These are phyloP conservation scores for Lindbergichthys nudifrons DNA, from an alignment of 2,797 vertebrate genomes.

Conservation along the genomic window DNA sequence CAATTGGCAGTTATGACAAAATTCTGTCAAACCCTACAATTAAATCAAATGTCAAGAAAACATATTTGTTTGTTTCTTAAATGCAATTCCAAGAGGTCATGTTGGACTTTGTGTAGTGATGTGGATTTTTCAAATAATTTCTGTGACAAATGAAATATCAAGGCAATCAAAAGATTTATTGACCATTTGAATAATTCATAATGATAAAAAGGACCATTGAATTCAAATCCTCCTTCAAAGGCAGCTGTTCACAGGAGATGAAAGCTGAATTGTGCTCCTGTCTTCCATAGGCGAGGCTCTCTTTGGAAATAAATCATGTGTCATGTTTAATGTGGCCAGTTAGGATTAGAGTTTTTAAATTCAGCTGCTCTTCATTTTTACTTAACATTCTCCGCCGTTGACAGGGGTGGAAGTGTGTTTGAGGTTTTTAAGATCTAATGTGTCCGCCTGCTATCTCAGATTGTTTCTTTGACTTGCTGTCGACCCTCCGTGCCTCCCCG, in stretches of 20 bases:
- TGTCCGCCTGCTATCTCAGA: conserved; percentile 49
- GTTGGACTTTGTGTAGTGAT: background rate
- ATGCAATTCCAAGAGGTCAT: background rate
- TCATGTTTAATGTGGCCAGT: conserved; percentile 51
- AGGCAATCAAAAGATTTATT: background rate
- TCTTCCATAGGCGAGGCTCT: conserved; percentile 15
- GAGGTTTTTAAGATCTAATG: conserved; percentile 56
- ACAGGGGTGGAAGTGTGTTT: conserved; percentile 49
- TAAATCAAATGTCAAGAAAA: background rate
- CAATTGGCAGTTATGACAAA: background rate
- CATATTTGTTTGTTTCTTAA: background rate
- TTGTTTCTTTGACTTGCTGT: conserved; percentile 46
- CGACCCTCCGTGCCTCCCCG: conserved; percentile 17
- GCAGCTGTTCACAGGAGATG: conserved; percentile 10
- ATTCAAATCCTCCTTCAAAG: background rate
- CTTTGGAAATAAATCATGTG: conserved; percentile 41
- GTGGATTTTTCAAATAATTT: background rate
- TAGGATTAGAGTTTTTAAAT: conserved; percentile 57
- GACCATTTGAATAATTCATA: background rate
- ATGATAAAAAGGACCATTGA: background rate
- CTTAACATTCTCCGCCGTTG: conserved; percentile 42
- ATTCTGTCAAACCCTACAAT: background rate
- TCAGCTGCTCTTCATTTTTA: conserved; percentile 33
- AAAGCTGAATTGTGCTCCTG: conserved; percentile 8
- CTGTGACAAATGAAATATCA: background rate